phyloP scores from a whole-genome alignment of 2,888 invertebrate genomes.

The Nemurella pictetii region DNA sequence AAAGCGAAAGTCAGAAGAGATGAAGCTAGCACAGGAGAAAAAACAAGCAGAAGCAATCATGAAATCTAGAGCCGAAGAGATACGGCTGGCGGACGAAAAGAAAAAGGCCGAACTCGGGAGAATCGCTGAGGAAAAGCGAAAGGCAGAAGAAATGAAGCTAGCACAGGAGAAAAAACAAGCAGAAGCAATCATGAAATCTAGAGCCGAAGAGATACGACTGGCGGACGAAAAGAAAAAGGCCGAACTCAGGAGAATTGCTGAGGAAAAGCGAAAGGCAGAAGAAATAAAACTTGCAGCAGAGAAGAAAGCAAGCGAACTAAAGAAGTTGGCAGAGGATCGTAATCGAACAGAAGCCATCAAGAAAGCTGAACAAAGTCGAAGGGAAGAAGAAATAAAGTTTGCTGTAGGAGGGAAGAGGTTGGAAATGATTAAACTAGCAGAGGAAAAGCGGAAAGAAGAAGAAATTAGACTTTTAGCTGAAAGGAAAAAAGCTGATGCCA shows the following conservation, averaged over 20 bases:
- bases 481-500: not conserved
- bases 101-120: not conserved
- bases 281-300: not conserved
- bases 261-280: not conserved
- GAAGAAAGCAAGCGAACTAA: no score
- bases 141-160: not conserved
- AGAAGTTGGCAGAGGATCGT: not conserved
- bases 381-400: not conserved
- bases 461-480: not conserved
- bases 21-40: no score
- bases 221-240: not conserved
- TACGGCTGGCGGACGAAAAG: not conserved
- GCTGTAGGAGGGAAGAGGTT: not conserved
- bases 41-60: no score
- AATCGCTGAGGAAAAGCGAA: not conserved
- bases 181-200: not conserved
- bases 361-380: not conserved
- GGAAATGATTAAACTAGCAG: not conserved
- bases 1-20: no score
- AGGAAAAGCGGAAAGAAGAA: not conserved
- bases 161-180: not conserved
- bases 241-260: not conserved
- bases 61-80: no score
- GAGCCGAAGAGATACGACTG: not conserved
- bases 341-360: not conserved